These are phyloP conservation scores for Trachythela sp. DNA, from an alignment of 64 coral and sea anemone genomes.

Conservation along the genomic window DNA sequence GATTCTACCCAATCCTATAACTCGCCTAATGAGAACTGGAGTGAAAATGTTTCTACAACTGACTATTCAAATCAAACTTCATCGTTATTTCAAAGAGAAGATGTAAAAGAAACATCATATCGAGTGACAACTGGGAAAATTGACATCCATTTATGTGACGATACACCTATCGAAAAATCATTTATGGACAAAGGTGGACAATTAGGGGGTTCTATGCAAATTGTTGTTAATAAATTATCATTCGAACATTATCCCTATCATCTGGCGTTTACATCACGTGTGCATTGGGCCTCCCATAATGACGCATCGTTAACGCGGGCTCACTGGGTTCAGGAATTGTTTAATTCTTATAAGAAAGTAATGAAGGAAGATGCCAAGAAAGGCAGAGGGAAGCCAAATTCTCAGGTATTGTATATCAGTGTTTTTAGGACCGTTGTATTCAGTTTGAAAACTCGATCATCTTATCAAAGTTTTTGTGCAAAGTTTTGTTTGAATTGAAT, in stretches of 20 bases:
- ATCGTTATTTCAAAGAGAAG: constrained; percentile 65
- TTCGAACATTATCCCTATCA: constrained; percentile 90
- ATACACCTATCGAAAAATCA: constrained; percentile 44
- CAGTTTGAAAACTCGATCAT: too few species aligned
- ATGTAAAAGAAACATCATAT: constrained; percentile 80
- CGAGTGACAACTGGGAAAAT: constrained; percentile 85
- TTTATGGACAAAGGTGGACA: not conserved
- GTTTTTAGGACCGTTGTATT: too few species aligned
- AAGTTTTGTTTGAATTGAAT: too few species aligned
- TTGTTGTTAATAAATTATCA: constrained; percentile 75
- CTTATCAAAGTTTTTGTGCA: too few species aligned
- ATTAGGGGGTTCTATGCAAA: constrained; percentile 85
- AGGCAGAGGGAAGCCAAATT: not conserved
- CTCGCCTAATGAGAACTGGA: not conserved
- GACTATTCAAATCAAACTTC: not conserved
- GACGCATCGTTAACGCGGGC: constrained; percentile 80
- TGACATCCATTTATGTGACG: constrained; percentile 92
- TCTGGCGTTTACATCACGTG: constrained; percentile 72
- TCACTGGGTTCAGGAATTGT: constrained; percentile 80
- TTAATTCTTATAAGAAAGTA: constrained; percentile 72
- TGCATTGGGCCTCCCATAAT: constrained; percentile 80
- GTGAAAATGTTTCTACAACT: not conserved
- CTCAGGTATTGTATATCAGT: not conserved
- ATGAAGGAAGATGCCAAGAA: constrained; percentile 46
- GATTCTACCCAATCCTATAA: not conserved